These are phyloP conservation scores for Zeugodacus cucurbitae DNA, from an alignment of 1,140 invertebrate genomes.

Conservation along the genomic window DNA sequence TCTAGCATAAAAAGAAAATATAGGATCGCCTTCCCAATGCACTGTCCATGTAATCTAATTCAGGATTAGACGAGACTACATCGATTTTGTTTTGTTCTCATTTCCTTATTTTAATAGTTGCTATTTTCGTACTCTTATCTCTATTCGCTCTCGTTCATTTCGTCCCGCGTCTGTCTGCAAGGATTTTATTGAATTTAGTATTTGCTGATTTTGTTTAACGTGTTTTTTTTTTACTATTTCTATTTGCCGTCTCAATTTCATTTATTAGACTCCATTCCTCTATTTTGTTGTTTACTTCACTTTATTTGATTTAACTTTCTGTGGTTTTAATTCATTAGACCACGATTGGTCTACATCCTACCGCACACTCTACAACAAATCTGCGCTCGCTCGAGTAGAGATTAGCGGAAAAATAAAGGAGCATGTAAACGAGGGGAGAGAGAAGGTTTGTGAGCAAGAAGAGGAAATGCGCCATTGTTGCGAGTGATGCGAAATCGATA, in stretches of 20 bases:
- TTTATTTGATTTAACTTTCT: too few species aligned
- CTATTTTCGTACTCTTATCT: background rate
- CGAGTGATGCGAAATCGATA: too few species aligned
- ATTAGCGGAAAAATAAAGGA: background rate
- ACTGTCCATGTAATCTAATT: background rate
- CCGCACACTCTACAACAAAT: background rate
- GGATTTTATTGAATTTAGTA: background rate
- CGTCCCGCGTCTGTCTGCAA: background rate
- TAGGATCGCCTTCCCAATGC: too few species aligned
- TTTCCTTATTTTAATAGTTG: background rate
- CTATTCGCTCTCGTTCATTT: background rate
- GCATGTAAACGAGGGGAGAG: background rate
- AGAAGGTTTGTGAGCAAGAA: background rate
- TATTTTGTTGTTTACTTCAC: too few species aligned
- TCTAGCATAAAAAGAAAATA: too few species aligned
- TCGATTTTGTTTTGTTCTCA: too few species aligned
- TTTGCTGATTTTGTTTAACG: background rate
- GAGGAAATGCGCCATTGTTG: too few species aligned
- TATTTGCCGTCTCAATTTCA: background rate
- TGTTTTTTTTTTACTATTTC: background rate
- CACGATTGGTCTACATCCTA: background rate
- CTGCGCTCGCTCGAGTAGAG: background rate
- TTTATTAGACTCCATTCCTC: too few species aligned
- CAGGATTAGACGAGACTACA: too few species aligned
- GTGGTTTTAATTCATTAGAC: constrained; percentile 31